A percentile compares a stretch with the other conserved stretches of the same genome.
phyloP scores from a whole-genome alignment of 2,797 vertebrate genomes.

The Pelodytes ibericus region DNA sequence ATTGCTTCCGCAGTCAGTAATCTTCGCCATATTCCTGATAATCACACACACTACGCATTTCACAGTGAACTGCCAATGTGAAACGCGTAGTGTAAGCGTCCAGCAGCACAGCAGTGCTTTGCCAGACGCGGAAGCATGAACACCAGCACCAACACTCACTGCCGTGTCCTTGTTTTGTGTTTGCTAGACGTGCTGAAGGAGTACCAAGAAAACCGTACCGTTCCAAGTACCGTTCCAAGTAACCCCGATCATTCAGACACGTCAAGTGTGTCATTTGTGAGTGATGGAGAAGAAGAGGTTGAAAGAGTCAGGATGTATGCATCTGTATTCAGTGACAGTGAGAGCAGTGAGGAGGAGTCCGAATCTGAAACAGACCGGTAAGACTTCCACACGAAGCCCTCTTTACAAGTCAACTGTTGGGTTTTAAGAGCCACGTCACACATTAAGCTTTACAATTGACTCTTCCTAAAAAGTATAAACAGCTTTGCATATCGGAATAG shows the following conservation, averaged over 20 bases:
- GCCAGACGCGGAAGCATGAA: too few species aligned
- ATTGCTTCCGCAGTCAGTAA: too few species aligned
- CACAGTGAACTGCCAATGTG: too few species aligned
- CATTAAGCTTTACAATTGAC: background rate
- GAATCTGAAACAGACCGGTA: slow-evolving; percentile 5
- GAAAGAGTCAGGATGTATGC: background rate
- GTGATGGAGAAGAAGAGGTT: background rate
- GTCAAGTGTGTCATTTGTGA: background rate
- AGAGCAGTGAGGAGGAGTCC: slow-evolving; percentile 8
- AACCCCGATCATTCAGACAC: background rate
- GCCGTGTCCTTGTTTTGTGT: background rate
- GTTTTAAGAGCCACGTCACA: background rate
- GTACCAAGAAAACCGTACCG: background rate
- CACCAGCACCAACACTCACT: background rate
- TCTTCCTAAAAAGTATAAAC: background rate
- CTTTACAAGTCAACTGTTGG: slow-evolving; percentile 16
- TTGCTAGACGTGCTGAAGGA: background rate
- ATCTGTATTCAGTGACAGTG: background rate
- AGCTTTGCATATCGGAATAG: background rate
- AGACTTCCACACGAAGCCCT: background rate
- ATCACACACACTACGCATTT: too few species aligned
- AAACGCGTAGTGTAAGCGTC: too few species aligned
- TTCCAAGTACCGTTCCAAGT: background rate
- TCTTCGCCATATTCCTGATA: too few species aligned
- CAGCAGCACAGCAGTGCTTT: too few species aligned